Conservation (phyloP, 2,888 invertebrate species). For the Rhagium mordax region DNA sequence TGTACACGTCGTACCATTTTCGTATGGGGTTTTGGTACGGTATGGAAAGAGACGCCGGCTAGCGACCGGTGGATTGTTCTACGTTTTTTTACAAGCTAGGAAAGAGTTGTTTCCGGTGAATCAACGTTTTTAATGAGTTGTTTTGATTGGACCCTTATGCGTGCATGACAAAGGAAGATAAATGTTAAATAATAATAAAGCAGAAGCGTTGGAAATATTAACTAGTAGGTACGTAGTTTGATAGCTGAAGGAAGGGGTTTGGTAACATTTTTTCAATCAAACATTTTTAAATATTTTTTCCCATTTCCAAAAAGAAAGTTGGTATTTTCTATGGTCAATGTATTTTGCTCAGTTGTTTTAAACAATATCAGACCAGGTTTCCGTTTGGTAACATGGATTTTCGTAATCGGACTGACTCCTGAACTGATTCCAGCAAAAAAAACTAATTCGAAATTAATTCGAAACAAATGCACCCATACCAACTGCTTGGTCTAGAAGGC, state of each 20-base stretch:
- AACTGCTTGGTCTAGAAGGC: too few relatives aligned
- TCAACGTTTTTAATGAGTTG: conserved; percentile 57
- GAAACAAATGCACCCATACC: too few relatives aligned
- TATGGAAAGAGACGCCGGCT: conserved; percentile 1
- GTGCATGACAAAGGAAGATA: conserved; percentile 3
- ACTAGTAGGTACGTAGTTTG: background rate
- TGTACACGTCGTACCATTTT: background rate
- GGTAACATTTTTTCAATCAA: too few relatives aligned
- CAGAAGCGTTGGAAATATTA: background rate
- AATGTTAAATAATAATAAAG: conserved; percentile 12
- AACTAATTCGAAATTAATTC: too few relatives aligned
- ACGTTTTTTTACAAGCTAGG: conserved; percentile 53
- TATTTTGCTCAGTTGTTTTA: too few relatives aligned
- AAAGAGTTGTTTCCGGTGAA: conserved; percentile 61
- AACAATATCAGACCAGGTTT: too few relatives aligned
- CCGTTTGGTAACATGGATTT: too few relatives aligned
- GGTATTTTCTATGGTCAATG: too few relatives aligned
- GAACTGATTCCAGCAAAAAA: too few relatives aligned
- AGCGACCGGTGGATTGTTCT: background rate
- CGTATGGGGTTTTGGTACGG: background rate
- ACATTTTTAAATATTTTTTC: too few relatives aligned
- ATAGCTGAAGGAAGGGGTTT: background rate
- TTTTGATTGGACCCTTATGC: conserved; percentile 50
- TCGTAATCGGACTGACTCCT: too few relatives aligned
- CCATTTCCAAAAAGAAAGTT: too few relatives aligned